Percentiles rank a stretch among this genome's conserved stretches.
Conservation (phyloP, 2,113 vertebrate species). For the Scophthalmus maximus region DNA sequence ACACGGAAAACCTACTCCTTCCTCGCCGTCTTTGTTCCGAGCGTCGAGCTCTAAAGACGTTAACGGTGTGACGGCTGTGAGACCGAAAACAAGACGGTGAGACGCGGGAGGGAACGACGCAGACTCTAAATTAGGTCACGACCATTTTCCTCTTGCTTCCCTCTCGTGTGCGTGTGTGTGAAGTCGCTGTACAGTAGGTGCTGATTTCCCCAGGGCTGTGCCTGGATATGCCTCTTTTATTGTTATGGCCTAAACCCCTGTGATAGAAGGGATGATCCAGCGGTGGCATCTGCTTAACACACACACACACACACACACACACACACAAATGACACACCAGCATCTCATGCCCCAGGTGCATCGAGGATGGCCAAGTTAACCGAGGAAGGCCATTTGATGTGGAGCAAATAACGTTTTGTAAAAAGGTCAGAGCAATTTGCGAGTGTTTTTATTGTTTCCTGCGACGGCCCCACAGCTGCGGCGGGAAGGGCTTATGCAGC, state of each 20-base stretch:
- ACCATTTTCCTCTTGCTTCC: constrained; percentile 11
- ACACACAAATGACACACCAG: constrained; percentile 24
- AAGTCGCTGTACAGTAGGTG: constrained; percentile 41
- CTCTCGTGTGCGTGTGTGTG: constrained; percentile 13
- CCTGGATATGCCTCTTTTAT: constrained; percentile 71
- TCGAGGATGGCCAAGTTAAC: constrained; percentile 56
- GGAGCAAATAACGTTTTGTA: constrained; percentile 68
- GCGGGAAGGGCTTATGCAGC: constrained; percentile 1
- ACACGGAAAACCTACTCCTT: not conserved
- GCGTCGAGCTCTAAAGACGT: constrained; percentile 4
- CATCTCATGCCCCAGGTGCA: constrained; percentile 66
- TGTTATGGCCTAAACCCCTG: constrained; percentile 78
- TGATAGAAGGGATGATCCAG: constrained; percentile 70
- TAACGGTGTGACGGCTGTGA: not conserved
- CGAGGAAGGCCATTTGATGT: constrained; percentile 55
- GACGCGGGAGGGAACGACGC: not conserved
- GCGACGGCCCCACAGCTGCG: constrained; percentile 56
- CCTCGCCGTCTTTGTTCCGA: constrained; percentile 33
- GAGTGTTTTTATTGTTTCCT: constrained; percentile 74
- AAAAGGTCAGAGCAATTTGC: constrained; percentile 80
- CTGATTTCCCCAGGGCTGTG: constrained; percentile 76
- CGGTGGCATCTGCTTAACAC: constrained; percentile 72
- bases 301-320: constrained; percentile 15
- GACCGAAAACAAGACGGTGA: not conserved
- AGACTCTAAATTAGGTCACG: constrained; percentile 39